phyloP scores from a whole-genome alignment of 2,797 vertebrate species.

The Siniperca obscura region DNA sequence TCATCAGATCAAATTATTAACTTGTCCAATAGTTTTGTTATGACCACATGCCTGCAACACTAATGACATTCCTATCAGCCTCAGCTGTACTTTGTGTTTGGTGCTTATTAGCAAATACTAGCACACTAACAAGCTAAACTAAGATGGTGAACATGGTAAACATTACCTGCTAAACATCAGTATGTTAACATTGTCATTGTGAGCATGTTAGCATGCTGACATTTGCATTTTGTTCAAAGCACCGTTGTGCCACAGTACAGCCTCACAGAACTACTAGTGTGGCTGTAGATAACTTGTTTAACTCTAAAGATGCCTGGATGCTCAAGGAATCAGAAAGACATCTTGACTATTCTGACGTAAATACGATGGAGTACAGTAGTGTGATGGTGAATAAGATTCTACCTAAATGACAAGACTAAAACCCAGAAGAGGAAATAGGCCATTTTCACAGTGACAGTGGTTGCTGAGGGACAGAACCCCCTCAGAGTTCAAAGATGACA shows the following conservation, averaged over 20 bases:
- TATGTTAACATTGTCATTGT: neutral
- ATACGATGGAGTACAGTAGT: constrained; percentile 50
- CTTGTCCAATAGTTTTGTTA: neutral
- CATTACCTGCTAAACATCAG: neutral
- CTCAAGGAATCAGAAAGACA: neutral
- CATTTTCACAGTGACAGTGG: constrained; percentile 53
- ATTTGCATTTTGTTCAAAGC: neutral
- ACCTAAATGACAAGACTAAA: constrained; percentile 28
- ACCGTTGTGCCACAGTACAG: neutral
- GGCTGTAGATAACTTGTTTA: neutral
- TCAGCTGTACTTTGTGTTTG: neutral
- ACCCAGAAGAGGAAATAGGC: constrained; percentile 27
- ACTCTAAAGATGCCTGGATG: constrained; percentile 7
- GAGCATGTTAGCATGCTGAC: neutral
- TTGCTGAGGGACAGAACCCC: constrained; percentile 66
- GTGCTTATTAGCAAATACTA: neutral
- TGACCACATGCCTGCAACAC: neutral
- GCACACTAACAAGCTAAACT: neutral
- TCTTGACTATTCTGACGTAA: constrained; percentile 1
- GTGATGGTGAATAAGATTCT: constrained; percentile 25
- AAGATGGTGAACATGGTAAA: neutral
- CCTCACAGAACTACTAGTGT: neutral
- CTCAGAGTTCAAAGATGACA: constrained; percentile 83
- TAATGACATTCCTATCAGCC: neutral
- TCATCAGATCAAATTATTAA: neutral